Conservation (phyloP, 2,797 vertebrate species). For the Acipenser ruthenus region DNA sequence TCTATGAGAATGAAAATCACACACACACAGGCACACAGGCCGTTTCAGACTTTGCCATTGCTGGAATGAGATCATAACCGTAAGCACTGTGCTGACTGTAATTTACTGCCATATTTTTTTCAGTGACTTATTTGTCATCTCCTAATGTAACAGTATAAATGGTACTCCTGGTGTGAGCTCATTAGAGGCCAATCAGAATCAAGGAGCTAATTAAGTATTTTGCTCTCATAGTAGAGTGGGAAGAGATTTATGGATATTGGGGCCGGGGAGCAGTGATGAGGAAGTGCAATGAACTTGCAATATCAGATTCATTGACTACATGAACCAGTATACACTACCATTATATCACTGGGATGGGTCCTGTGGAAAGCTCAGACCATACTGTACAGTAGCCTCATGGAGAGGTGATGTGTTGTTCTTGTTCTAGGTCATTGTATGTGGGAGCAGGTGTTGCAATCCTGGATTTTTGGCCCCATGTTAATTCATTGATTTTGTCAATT, state of each 20-base stretch:
- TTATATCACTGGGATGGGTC: no score
- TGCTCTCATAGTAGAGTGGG: constrained; percentile 6
- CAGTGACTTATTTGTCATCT: constrained; percentile 11
- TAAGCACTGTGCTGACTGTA: neutral
- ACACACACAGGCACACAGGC: neutral
- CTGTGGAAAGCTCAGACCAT: no score
- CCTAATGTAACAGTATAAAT: constrained; percentile 5
- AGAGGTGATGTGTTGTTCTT: no score
- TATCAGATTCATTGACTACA: no score
- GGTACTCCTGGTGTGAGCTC: constrained; percentile 3
- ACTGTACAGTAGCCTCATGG: no score
- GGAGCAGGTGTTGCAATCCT: no score
- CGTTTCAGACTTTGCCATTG: neutral
- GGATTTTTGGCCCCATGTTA: no score
- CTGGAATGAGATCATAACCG: constrained; percentile 9
- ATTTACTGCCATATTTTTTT: constrained; percentile 4
- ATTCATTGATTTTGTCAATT: no score
- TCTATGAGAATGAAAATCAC: no score
- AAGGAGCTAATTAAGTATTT: constrained; percentile 10
- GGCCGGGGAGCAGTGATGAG: neutral
- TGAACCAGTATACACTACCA: no score
- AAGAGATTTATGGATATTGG: constrained; percentile 1
- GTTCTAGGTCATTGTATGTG: no score
- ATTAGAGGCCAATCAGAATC: constrained; percentile 15
- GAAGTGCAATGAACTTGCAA: no score